phyloP scores from a whole-genome alignment of 2,797 vertebrate genomes.

The Paratrypauchen microcephalus region DNA sequence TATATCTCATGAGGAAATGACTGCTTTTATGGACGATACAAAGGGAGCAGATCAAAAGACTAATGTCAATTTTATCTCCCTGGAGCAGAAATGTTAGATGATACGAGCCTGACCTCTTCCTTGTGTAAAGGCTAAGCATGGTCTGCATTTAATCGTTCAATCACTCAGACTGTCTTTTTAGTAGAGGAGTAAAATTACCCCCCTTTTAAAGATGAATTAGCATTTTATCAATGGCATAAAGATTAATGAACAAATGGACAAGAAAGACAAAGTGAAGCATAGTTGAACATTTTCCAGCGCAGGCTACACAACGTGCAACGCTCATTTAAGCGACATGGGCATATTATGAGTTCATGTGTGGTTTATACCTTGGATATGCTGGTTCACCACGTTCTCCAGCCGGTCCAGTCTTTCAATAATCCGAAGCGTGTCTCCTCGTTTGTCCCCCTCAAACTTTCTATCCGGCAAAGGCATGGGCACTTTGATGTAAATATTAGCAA shows the following conservation, averaged over 20 bases:
- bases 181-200: neutral
- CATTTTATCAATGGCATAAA: neutral
- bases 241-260: neutral
- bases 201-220: neutral
- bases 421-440: constrained; percentile 91
- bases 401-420: constrained; percentile 96
- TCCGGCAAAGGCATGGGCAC: constrained; percentile 89
- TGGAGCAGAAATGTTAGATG: neutral
- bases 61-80: neutral
- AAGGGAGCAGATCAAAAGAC: neutral
- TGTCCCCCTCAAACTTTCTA: constrained; percentile 92
- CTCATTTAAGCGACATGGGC: neutral
- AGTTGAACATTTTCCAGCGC: neutral
- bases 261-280: neutral
- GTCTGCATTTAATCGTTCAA: constrained; percentile 31
- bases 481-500: constrained; percentile 93
- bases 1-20: neutral
- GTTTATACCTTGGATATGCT: constrained; percentile 93
- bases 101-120: constrained; percentile 9
- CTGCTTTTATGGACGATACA: neutral
- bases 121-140: constrained; percentile 2
- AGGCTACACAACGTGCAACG: neutral
- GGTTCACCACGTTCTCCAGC: constrained; percentile 96
- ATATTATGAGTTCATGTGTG: neutral
- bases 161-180: constrained; percentile 18